phyloP scores from a whole-genome alignment of 2,888 invertebrate genomes.

The Cerastoderma edule region DNA sequence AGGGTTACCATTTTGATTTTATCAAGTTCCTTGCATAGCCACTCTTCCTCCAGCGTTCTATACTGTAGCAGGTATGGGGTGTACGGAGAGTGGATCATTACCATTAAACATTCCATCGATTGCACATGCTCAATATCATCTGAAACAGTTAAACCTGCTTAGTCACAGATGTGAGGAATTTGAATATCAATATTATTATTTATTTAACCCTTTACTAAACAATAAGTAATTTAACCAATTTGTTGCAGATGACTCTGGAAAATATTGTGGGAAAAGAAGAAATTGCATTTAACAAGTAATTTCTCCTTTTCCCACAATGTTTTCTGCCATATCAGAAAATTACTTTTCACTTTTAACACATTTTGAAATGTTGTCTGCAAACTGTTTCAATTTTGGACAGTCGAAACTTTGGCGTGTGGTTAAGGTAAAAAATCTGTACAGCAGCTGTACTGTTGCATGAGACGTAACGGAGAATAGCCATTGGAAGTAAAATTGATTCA shows the following conservation, averaged over 20 bases:
- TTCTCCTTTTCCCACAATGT: conserved; percentile 7
- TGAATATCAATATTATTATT: no score
- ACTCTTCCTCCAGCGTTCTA: conserved; percentile 78
- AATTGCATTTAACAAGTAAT: conserved; percentile 7
- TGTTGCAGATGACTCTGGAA: no score
- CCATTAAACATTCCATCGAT: conserved; percentile 75
- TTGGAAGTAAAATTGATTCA: no score
- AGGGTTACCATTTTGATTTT: conserved; percentile 79
- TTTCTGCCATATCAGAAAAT: not conserved
- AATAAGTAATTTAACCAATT: no score
- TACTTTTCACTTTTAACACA: not conserved
- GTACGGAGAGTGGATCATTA: conserved; percentile 82
- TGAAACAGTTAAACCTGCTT: conserved; percentile 30
- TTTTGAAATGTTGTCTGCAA: not conserved
- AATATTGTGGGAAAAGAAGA: conserved; percentile 7
- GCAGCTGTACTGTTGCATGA: no score
- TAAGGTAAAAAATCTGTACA: no score
- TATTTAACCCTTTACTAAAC: no score
- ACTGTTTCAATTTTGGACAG: not conserved
- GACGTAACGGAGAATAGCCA: no score
- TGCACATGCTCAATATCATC: conserved; percentile 41
- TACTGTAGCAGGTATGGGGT: conserved; percentile 80
- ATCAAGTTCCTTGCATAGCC: conserved; percentile 77
- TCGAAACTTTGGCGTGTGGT: not conserved
- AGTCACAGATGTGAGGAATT: no score